These are phyloP conservation scores for Bombus ignitus DNA, from an alignment of 1,140 invertebrate species.

Conservation along the genomic window DNA sequence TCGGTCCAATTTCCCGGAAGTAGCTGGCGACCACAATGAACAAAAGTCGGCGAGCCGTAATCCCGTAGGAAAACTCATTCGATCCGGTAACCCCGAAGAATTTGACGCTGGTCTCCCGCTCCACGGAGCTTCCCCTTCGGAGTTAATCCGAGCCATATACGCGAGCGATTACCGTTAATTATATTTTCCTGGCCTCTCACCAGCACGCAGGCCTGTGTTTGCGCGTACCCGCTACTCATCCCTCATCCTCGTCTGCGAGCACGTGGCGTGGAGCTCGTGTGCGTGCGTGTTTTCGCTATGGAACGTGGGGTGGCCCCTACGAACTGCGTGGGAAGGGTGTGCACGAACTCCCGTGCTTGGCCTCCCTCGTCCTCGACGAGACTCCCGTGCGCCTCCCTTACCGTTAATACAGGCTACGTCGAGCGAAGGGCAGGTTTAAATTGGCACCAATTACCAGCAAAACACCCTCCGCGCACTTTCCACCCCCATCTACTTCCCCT, in stretches of 20 bases:
- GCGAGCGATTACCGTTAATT: constrained; percentile 83
- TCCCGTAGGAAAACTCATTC: constrained; percentile 69
- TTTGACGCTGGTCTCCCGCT: constrained; percentile 64
- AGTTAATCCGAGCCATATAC: constrained; percentile 82
- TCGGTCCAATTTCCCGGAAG: constrained; percentile 50
- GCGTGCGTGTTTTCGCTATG: constrained; percentile 26
- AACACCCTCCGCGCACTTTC: constrained; percentile 83
- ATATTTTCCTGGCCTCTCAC: constrained; percentile 79
- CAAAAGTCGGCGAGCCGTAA: constrained; percentile 46
- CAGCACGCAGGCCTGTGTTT: constrained; percentile 49
- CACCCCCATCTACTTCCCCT: constrained; percentile 61
- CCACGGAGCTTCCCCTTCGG: constrained; percentile 44
- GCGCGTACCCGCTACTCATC: constrained; percentile 37
- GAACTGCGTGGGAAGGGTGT: constrained; percentile 75
- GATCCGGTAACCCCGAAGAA: constrained; percentile 75
- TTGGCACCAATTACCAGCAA: constrained; percentile 89
- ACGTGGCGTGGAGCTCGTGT: constrained; percentile 59
- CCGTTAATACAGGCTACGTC: constrained; percentile 79
- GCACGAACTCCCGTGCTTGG: constrained; percentile 48
- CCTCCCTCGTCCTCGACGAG: constrained; percentile 55
- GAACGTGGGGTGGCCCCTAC: constrained; percentile 55
- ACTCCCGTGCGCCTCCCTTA: constrained; percentile 66
- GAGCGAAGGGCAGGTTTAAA: constrained; percentile 84
- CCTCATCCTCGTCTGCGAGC: constrained; percentile 19
- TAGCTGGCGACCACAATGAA: neutral